Evolutionary conservation across 2,888 invertebrate genomes (phyloP), one percentile per base, ranked within the genome.

Genomic region (Zaprionus bogoriensis): DNA sequence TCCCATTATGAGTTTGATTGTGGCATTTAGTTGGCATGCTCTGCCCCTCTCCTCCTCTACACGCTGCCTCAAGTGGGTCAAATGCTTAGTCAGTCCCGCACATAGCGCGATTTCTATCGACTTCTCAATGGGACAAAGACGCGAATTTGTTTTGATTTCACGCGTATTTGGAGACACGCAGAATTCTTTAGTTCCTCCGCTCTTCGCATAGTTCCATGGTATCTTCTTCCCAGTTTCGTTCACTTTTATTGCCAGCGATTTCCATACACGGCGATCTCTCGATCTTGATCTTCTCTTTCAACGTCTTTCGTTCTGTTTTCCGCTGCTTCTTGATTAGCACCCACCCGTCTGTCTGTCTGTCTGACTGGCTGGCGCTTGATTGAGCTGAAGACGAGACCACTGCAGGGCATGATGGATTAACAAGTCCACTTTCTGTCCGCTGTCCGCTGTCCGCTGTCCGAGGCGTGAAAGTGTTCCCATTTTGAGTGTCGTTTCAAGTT

Each of bases 381-480:
- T n/a, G n/a, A n/a, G n/a, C n/a, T n/a, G n/a, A n/a, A n/a, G n/a
- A n/a, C n/a, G n/a, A n/a, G n/a, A 1, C 14, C 7, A 14, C 32
- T 17, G 32, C 32, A 32, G n/a, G 12, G 19, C 32, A 30, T 58
- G 51, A 57, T 47, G 53, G 58, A 71, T 65, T 75, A 71, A 71
- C 66, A 57, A 39, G 36, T 54, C 50, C 47, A 39, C 22, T 7
- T 12, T 12, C n/a, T 65, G 55, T 38, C 47, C 66, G 45, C 58
- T 54, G 27, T 3, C 27, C 27, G 6, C 27, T 67, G 63, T 48
- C 0, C 5, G 6, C 48, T 46, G 32, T 14, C 47, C 25, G 68
- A 71, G 59, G 72, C 73, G 88, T 85, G 85, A 86, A 86, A 86
- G 85, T 86, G 85, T 86, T 87, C 85, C 87, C 86, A 80, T 86